phyloP scores from a whole-genome alignment of 2,113 vertebrate genomes.

The Chamaea fasciata region DNA sequence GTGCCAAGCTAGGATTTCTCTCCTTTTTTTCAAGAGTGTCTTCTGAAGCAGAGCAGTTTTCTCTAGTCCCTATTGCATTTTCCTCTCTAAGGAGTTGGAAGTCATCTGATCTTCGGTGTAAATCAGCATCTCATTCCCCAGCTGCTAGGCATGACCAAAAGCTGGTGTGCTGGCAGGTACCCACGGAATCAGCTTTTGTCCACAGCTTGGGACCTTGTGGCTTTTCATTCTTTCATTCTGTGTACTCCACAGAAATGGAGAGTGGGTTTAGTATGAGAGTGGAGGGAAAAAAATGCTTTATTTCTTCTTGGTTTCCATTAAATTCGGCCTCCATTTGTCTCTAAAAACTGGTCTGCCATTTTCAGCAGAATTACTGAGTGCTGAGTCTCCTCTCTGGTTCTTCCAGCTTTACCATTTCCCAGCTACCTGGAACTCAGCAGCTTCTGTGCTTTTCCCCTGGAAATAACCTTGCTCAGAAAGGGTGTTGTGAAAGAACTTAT shows the following conservation, averaged over 20 bases:
- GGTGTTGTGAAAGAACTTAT: fast-evolving
- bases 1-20: not conserved
- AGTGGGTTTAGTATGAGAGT: not conserved
- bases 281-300: not conserved
- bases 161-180: not conserved
- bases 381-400: not conserved
- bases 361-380: not conserved
- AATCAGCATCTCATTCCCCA: not conserved
- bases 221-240: not conserved
- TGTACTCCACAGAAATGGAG: not conserved
- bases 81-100: not conserved
- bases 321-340: not conserved
- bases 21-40: not conserved
- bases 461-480: not conserved
- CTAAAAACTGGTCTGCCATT: not conserved
- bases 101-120: not conserved
- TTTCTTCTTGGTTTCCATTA: not conserved
- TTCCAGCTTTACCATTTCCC: not conserved
- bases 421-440: not conserved
- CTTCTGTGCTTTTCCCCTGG: not conserved
- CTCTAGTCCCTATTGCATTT: not conserved
- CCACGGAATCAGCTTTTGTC: not conserved
- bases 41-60: not conserved
- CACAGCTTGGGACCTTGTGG: not conserved
- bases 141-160: not conserved